Percentiles rank a stretch among this genome's conserved stretches.
Evolutionary conservation across 2,113 vertebrate genomes (phyloP).

Genomic region (Solea solea): DNA sequence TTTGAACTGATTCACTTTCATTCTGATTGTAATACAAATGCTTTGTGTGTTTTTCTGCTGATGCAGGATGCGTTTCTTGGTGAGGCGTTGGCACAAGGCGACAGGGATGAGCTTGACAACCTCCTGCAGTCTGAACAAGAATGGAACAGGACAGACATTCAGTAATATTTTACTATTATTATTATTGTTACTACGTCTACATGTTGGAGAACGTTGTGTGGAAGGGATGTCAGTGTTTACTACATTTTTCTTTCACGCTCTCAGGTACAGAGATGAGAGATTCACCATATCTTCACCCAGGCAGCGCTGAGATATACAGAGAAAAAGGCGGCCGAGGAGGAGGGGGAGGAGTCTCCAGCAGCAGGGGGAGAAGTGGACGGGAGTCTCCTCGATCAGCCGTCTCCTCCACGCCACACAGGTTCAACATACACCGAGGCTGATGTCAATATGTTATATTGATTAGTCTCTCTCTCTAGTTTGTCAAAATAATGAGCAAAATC

Average conservation of each 20-base stretch:
- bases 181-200: not conserved
- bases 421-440: not conserved
- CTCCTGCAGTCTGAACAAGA: slow-evolving; percentile 79
- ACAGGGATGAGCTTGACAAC: slow-evolving; percentile 77
- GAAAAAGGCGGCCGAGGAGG: slow-evolving; percentile 74
- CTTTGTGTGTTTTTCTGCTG: not conserved
- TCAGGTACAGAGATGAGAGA: slow-evolving; percentile 87
- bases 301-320: slow-evolving; percentile 84
- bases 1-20: rapidly evolving
- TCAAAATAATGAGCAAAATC: too few relatives aligned
- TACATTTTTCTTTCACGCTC: slow-evolving; percentile 1
- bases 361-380: slow-evolving; percentile 86
- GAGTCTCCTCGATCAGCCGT: slow-evolving; percentile 86
- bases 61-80: slow-evolving; percentile 94
- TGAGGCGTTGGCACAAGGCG: slow-evolving; percentile 91
- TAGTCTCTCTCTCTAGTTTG: too few relatives aligned
- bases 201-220: not conserved
- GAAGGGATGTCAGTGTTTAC: not conserved
- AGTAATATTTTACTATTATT: slow-evolving; percentile 68
- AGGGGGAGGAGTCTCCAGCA: slow-evolving; percentile 62
- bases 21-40: not conserved
- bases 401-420: slow-evolving; percentile 85
- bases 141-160: slow-evolving; percentile 83
- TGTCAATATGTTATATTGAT: not conserved
- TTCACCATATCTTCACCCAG: slow-evolving; percentile 83